Evolutionary conservation across 1,140 invertebrate genomes (phyloP).

Genomic region (Artemia franciscana): DNA sequence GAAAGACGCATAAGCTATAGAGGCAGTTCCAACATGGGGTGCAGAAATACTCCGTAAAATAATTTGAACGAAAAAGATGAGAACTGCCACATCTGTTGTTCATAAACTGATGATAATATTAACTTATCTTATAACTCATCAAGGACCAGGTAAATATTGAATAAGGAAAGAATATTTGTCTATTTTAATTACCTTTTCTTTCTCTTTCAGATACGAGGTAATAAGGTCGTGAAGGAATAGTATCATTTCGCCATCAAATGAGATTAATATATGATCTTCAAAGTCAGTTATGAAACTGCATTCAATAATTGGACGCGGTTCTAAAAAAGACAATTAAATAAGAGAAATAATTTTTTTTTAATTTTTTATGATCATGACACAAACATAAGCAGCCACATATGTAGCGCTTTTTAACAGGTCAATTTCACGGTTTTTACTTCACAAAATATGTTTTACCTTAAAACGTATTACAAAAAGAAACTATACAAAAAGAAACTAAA

Average conservation of each 20-base stretch:
- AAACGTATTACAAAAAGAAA: no score
- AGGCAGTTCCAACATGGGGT: no score
- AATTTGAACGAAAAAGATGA: no score
- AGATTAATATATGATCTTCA: constrained; percentile 93
- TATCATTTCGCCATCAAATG: constrained; percentile 90
- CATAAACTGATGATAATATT: no score
- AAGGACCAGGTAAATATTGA: no score
- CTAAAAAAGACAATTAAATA: constrained; percentile 29
- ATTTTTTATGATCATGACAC: background rate
- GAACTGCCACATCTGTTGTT: no score
- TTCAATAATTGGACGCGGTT: constrained; percentile 64
- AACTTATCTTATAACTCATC: no score
- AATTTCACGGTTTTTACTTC: background rate
- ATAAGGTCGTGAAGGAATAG: constrained; percentile 93
- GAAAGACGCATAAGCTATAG: no score
- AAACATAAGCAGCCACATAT: background rate
- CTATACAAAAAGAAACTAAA: no score
- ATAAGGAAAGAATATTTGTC: no score
- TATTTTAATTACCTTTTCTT: constrained; percentile 60
- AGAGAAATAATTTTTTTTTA: constrained; percentile 7
- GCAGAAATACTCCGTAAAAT: no score
- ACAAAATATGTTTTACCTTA: background rate
- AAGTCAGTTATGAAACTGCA: constrained; percentile 96
- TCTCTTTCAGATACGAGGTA: constrained; percentile 78
- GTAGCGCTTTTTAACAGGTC: background rate